Conservation (phyloP, 2,797 vertebrate species). For the Pagetopsis macropterus region DNA sequence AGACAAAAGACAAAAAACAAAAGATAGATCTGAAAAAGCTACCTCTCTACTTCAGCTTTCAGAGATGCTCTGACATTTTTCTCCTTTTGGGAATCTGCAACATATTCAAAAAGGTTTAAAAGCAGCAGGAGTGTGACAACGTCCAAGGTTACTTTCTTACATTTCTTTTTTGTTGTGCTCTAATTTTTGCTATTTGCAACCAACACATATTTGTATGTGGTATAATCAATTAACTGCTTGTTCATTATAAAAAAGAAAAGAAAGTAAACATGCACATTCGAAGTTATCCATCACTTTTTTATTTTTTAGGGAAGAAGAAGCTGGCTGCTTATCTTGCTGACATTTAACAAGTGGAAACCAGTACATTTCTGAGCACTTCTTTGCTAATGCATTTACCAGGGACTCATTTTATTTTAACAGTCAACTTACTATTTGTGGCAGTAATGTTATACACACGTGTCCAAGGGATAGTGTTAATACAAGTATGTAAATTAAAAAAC, state of each 20-base stretch:
- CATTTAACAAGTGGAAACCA: neutral
- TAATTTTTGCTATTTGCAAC: neutral
- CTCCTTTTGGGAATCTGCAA: slow-evolving; percentile 86
- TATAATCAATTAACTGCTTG: no score
- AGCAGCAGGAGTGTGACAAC: neutral
- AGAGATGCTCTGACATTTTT: slow-evolving; percentile 83
- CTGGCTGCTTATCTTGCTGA: neutral
- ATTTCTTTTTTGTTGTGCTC: neutral
- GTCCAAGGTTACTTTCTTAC: neutral
- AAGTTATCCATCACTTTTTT: neutral
- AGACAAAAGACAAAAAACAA: neutral
- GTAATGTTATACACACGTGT: neutral
- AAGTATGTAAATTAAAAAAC: neutral
- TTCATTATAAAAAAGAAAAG: neutral
- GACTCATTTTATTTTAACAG: neutral
- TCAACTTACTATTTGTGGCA: neutral
- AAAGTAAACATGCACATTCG: neutral
- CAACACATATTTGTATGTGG: neutral
- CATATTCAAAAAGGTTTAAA: slow-evolving; percentile 14
- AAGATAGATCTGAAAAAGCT: slow-evolving; percentile 25
- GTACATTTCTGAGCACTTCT: neutral
- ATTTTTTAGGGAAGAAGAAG: neutral
- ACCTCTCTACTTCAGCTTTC: slow-evolving; percentile 89
- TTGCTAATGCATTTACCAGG: neutral
- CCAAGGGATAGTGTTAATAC: no score